A percentile compares a stretch with the other conserved stretches of the same genome.
Evolutionary conservation across 2,113 vertebrate species (phyloP).

Genomic region (Mirza zaza): DNA sequence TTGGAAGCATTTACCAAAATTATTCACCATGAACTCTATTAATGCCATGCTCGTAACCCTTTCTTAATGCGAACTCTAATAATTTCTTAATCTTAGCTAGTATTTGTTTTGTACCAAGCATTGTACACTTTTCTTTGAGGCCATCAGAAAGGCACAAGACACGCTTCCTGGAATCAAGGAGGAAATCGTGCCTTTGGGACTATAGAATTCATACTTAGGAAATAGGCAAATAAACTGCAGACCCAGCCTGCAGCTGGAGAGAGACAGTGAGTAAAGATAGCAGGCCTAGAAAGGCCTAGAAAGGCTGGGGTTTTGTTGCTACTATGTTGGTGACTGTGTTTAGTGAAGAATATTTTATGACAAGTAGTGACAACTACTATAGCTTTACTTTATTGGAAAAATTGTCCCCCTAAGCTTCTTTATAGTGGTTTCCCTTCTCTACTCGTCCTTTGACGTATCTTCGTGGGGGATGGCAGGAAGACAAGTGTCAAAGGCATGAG

Average conservation of each 20-base stretch:
- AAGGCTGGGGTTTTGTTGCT: background rate
- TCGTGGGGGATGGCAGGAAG: background rate
- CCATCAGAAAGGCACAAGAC: background rate
- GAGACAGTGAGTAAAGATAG: background rate
- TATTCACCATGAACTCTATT: background rate
- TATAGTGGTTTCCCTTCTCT: background rate
- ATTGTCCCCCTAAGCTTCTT: background rate
- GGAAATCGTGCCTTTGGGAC: background rate
- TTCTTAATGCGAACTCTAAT: background rate
- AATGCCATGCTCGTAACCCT: background rate
- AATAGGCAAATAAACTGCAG: background rate
- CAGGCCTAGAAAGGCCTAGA: background rate
- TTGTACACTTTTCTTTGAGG: background rate
- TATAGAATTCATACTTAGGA: background rate
- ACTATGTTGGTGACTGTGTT: background rate
- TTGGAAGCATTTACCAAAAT: background rate
- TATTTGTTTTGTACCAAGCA: background rate
- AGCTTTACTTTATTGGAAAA: background rate
- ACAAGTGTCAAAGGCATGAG: background rate
- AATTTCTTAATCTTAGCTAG: background rate
- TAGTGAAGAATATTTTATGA: background rate
- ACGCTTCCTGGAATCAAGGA: background rate
- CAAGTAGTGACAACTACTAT: background rate
- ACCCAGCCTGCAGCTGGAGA: background rate
- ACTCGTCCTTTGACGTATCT: background rate